phyloP scores from a whole-genome alignment of 64 coral and sea anemone genomes.

The Catalaphyllia jardinei region DNA sequence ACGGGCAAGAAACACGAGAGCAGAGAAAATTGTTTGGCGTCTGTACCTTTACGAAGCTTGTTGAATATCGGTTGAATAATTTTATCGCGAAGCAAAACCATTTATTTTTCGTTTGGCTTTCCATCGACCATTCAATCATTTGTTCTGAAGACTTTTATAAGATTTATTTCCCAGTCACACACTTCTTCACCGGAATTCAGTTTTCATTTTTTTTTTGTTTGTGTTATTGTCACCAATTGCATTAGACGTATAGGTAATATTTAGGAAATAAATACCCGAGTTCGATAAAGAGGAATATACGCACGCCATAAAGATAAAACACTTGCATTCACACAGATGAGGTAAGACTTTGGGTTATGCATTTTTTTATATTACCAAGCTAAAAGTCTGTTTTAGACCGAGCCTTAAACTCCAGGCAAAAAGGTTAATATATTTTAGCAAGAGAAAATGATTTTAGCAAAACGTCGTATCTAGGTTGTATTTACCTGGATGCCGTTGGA shows the following conservation, averaged over 20 bases:
- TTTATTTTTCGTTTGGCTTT: not conserved
- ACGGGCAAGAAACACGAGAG: no score
- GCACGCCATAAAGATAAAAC: not conserved
- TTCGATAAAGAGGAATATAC: not conserved
- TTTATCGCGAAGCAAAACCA: not conserved
- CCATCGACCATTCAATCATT: not conserved
- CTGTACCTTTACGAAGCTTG: not conserved
- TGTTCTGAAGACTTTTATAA: not conserved
- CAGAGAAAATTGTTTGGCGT: no score
- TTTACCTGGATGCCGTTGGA: constrained; percentile 59
- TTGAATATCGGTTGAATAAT: not conserved
- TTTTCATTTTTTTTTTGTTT: not conserved
- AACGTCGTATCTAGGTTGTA: not conserved
- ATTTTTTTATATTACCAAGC: not conserved
- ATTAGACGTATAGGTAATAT: not conserved
- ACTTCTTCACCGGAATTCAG: not conserved
- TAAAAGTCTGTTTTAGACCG: not conserved
- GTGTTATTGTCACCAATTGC: not conserved
- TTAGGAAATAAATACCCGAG: not conserved
- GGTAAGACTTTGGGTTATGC: no score
- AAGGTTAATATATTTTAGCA: not conserved
- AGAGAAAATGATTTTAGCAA: not conserved
- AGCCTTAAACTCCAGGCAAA: not conserved
- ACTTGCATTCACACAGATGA: not conserved
- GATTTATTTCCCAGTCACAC: not conserved